phyloP scores from a whole-genome alignment of 2,113 vertebrate genomes.

The Nycticryphes semicollaris region DNA sequence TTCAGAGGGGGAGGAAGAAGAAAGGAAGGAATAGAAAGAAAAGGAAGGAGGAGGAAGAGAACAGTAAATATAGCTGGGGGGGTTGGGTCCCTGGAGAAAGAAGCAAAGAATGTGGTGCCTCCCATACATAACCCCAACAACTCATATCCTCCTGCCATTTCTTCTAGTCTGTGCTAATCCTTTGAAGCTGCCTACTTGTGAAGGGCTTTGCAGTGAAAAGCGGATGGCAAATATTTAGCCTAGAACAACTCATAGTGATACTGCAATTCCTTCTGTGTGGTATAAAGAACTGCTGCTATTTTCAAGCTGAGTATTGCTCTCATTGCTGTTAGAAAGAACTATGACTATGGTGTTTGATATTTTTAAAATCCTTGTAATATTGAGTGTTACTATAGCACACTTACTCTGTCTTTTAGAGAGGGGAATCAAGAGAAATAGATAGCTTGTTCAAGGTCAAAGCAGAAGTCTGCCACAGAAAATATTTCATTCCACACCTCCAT shows the following conservation, averaged over 20 bases:
- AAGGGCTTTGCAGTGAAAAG: background rate
- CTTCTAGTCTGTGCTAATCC: background rate
- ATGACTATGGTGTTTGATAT: background rate
- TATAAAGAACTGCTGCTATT: background rate
- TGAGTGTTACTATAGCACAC: background rate
- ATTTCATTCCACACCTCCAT: background rate
- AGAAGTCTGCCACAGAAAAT: background rate
- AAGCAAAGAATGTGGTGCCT: background rate
- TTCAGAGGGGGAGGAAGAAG: background rate
- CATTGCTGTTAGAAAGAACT: background rate
- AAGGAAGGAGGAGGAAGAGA: background rate
- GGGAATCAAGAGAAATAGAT: background rate
- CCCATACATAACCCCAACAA: background rate
- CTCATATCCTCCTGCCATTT: background rate
- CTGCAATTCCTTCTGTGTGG: background rate
- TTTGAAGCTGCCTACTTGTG: background rate
- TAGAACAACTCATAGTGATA: background rate
- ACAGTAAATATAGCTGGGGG: background rate
- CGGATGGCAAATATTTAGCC: background rate
- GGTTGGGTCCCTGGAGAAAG: background rate
- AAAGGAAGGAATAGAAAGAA: background rate
- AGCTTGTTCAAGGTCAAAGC: background rate
- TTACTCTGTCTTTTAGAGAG: background rate
- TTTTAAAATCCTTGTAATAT: background rate
- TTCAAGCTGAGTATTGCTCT: background rate